Conservation (phyloP, 1,140 invertebrate species). For the Hycleus cichorii region DNA sequence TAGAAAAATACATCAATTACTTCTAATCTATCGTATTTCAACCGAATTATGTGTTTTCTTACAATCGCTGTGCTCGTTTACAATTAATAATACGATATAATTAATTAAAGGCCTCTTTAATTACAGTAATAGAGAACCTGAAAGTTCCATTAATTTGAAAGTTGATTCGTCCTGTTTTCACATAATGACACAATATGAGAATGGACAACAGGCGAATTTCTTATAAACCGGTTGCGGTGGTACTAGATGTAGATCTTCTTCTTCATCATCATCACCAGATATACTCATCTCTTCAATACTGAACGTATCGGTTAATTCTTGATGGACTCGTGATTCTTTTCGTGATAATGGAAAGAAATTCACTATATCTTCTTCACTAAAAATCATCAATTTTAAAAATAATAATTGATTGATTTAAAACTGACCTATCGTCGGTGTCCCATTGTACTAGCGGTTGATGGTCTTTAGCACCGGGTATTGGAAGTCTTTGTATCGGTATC, state of each 20-base stretch:
- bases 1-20: background rate
- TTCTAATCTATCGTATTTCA: background rate
- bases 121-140: no score
- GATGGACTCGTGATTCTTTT: constrained; percentile 44
- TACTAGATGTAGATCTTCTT: constrained; percentile 38
- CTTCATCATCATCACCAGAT: constrained; percentile 54
- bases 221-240: constrained; percentile 36
- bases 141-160: background rate
- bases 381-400: constrained; percentile 18
- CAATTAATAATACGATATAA: no score
- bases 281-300: constrained; percentile 55
- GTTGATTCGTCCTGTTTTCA: constrained; percentile 5
- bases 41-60: background rate
- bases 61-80: no score
- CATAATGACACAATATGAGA: constrained; percentile 31
- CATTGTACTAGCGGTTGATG: constrained; percentile 53
- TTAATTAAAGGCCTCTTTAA: no score
- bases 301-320: constrained; percentile 54
- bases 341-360: constrained; percentile 49
- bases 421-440: constrained; percentile 46
- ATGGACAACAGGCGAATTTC: constrained; percentile 35
- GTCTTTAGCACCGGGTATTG: constrained; percentile 50
- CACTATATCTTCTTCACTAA: constrained; percentile 49
- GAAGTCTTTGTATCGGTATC: constrained; percentile 52
- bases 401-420: constrained; percentile 32